These are phyloP conservation scores for Tricholaema leucomelas DNA, from an alignment of 2,113 vertebrate species.

Conservation along the genomic window DNA sequence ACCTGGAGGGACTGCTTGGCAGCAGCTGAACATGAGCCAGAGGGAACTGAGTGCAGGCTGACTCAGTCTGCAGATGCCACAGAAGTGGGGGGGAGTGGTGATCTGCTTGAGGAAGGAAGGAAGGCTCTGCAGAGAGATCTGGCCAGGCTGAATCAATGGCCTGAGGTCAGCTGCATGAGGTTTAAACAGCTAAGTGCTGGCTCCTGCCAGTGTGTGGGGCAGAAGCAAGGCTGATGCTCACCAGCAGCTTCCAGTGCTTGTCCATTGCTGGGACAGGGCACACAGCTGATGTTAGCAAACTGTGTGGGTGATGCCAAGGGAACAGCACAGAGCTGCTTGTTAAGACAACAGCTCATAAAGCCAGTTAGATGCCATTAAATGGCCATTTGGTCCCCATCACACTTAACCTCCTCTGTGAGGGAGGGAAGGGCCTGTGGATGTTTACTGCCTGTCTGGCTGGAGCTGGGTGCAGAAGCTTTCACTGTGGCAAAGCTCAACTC, in stretches of 20 bases:
- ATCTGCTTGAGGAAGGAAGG: no score
- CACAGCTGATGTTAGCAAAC: background rate
- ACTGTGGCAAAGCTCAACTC: background rate
- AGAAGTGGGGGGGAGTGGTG: no score
- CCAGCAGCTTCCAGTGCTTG: background rate
- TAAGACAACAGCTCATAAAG: conserved; percentile 19
- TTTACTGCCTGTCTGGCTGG: background rate
- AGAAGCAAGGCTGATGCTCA: background rate
- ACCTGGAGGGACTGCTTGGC: no score
- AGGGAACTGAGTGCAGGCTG: no score
- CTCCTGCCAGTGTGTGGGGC: background rate
- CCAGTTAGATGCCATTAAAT: conserved; percentile 13
- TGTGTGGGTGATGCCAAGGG: background rate
- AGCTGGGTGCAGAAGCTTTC: background rate
- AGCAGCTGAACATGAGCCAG: no score
- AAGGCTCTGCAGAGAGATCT: no score
- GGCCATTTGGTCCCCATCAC: conserved; percentile 21
- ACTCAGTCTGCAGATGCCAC: no score
- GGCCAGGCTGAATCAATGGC: no score
- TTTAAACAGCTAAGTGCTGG: no score
- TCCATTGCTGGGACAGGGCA: background rate
- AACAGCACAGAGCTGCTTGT: background rate
- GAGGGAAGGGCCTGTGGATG: conserved; percentile 6
- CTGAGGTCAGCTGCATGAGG: no score
- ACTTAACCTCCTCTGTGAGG: background rate